Evolutionary conservation across 2,113 vertebrate species (phyloP).

Genomic region (Tringa solitaria): DNA sequence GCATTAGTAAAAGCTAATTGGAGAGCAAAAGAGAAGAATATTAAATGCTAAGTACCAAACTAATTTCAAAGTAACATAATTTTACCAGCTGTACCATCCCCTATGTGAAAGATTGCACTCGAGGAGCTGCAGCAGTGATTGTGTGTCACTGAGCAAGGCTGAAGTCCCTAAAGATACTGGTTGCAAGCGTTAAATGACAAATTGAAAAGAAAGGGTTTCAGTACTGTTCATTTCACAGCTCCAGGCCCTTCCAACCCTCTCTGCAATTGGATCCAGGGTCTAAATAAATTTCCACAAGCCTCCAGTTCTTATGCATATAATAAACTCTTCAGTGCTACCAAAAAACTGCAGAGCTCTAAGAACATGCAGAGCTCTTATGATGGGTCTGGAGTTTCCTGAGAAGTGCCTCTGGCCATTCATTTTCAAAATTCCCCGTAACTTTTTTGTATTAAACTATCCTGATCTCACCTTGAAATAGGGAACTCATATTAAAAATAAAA

Average conservation of each 20-base stretch:
- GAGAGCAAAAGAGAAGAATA: conserved; percentile 59
- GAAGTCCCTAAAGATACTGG: neutral
- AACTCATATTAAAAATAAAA: neutral
- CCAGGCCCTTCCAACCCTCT: neutral
- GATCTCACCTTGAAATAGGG: neutral
- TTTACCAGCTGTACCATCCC: conserved; percentile 40
- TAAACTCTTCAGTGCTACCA: neutral
- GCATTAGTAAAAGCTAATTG: conserved; percentile 68
- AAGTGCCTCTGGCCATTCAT: neutral
- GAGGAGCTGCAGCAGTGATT: neutral
- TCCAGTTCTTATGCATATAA: neutral
- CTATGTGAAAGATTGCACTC: neutral
- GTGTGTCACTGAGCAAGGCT: neutral
- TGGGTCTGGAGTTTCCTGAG: neutral
- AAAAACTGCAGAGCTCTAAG: neutral
- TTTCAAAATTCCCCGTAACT: neutral
- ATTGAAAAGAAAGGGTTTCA: neutral
- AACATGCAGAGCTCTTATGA: neutral
- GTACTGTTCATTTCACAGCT: neutral
- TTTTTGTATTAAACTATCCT: neutral
- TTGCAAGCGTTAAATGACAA: neutral
- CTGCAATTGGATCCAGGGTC: neutral
- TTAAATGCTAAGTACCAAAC: conserved; percentile 51
- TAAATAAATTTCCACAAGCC: neutral
- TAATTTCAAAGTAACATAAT: conserved; percentile 39